These are phyloP conservation scores for Rhynchotus rufescens DNA, from an alignment of 2,797 vertebrate genomes.

Conservation along the genomic window DNA sequence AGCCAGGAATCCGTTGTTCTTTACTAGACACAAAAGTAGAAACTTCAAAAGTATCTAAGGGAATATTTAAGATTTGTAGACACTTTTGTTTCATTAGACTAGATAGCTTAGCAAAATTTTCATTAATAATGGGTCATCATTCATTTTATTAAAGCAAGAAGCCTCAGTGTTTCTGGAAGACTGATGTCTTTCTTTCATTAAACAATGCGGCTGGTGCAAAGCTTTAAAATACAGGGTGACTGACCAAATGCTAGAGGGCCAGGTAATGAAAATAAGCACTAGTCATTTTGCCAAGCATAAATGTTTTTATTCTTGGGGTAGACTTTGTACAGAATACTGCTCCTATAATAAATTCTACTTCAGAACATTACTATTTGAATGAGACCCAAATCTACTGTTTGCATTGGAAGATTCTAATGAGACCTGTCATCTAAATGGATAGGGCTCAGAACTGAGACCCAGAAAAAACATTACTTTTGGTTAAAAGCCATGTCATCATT, in stretches of 20 bases:
- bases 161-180: not conserved
- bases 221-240: conserved; percentile 47
- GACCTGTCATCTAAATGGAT: conserved; percentile 58
- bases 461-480: conserved; percentile 70
- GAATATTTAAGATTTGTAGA: not conserved
- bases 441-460: conserved; percentile 38
- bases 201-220: conserved; percentile 38
- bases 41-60: not conserved
- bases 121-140: not conserved
- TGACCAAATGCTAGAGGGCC: conserved; percentile 34
- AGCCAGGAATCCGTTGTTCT: not conserved
- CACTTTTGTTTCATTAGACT: not conserved
- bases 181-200: conserved; percentile 37
- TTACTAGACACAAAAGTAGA: not conserved
- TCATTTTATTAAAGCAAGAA: conserved; percentile 29
- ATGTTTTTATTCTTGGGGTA: conserved; percentile 67
- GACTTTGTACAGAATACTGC: conserved; percentile 37
- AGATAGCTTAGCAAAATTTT: not conserved
- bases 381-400: conserved; percentile 64
- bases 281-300: conserved; percentile 49
- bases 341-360: conserved; percentile 57
- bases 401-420: conserved; percentile 61
- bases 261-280: conserved; percentile 63
- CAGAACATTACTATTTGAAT: conserved; percentile 49
- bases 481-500: conserved; percentile 23